A percentile compares a stretch with the other conserved stretches of the same genome.
Conservation (phyloP, 1,140 invertebrate species). For the Melipona quadrifasciata region DNA sequence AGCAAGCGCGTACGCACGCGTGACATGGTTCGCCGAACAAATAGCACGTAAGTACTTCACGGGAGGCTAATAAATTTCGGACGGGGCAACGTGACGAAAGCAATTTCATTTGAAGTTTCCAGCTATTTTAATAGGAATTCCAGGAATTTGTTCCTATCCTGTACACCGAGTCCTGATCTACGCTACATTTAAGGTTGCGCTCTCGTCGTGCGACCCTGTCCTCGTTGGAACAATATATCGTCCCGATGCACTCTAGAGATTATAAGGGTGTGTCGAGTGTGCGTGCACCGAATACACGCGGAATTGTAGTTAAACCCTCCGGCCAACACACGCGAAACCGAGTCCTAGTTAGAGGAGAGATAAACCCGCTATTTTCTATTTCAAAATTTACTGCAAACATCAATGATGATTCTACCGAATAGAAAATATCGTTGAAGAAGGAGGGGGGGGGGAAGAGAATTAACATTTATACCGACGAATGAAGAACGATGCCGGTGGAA, state of each 20-base stretch:
- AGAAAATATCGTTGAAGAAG: not conserved
- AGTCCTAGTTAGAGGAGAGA: not conserved
- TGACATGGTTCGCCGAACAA: not conserved
- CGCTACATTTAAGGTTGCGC: constrained; percentile 24
- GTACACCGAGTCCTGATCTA: constrained; percentile 10
- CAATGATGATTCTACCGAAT: not conserved
- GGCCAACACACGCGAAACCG: not conserved
- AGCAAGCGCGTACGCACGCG: too few species aligned
- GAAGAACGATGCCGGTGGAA: not conserved
- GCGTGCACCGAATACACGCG: constrained; percentile 19
- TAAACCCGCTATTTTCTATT: constrained; percentile 30
- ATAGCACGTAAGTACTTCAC: not conserved
- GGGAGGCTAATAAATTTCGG: constrained; percentile 26
- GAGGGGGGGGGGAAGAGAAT: too few species aligned
- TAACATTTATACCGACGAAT: constrained; percentile 4
- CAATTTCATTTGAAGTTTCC: constrained; percentile 44
- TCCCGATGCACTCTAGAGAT: constrained; percentile 36
- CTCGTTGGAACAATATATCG: constrained; percentile 36
- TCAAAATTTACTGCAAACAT: not conserved
- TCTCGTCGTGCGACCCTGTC: not conserved
- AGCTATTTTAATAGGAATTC: constrained; percentile 48
- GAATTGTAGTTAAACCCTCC: constrained; percentile 28
- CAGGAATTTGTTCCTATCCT: constrained; percentile 34
- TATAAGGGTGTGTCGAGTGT: not conserved
- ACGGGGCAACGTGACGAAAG: constrained; percentile 25